A percentile compares a stretch with the other conserved stretches of the same genome.
Conservation (phyloP, 2,797 vertebrate species). For the Trematomus bernacchii region DNA sequence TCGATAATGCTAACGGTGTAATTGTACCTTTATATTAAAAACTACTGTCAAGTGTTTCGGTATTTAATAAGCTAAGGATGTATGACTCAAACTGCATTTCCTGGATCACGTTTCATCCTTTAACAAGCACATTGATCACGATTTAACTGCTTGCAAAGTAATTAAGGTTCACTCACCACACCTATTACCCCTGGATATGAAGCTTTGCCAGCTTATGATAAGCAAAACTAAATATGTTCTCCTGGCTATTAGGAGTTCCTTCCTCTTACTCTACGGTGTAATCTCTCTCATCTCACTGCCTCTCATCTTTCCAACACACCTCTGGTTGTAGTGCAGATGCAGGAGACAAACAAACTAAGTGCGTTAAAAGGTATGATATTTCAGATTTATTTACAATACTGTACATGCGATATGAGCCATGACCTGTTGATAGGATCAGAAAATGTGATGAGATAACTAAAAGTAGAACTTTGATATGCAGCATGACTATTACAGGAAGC, state of each 20-base stretch:
- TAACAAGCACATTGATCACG: not conserved
- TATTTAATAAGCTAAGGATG: no score
- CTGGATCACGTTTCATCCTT: no score
- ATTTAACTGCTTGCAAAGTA: conserved; percentile 1
- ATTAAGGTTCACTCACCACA: conserved; percentile 7
- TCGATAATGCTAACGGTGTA: no score
- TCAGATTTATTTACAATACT: conserved; percentile 36
- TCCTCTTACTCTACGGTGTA: conserved; percentile 1
- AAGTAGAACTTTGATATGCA: conserved; percentile 41
- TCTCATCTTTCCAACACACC: conserved; percentile 30
- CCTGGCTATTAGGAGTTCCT: conserved; percentile 5
- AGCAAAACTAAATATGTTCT: conserved; percentile 18
- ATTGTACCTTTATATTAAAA: no score
- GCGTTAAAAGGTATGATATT: conserved; percentile 35
- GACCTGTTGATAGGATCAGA: conserved; percentile 50
- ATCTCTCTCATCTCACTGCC: conserved; percentile 7
- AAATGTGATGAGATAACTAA: conserved; percentile 42
- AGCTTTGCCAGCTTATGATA: conserved; percentile 25
- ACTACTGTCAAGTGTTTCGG: no score
- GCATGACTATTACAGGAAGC: conserved; percentile 29
- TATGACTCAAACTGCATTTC: no score
- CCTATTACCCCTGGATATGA: conserved; percentile 2
- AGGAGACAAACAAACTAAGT: not conserved
- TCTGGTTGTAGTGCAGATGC: conserved; percentile 19
- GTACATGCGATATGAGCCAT: conserved; percentile 26